Evolutionary conservation across 2,888 invertebrate genomes (phyloP).

Genomic region (Tachystola acroxantha): DNA sequence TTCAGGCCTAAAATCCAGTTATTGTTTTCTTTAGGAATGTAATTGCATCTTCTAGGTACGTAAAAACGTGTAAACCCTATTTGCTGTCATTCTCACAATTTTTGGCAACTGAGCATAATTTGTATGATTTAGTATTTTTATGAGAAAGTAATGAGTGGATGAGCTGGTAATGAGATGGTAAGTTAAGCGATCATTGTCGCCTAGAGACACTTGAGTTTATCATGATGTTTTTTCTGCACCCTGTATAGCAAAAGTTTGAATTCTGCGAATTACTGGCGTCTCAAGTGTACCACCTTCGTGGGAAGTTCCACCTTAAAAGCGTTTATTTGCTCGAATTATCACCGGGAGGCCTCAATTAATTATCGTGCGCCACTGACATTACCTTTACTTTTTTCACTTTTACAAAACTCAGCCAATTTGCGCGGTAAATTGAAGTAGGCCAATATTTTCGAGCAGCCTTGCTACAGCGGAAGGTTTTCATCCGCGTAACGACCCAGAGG

Average conservation of each 20-base stretch:
- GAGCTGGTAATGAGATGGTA: too few relatives aligned
- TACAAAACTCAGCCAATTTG: constrained; percentile 41
- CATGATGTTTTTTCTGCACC: too few relatives aligned
- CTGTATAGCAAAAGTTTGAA: constrained; percentile 9
- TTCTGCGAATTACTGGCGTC: constrained; percentile 40
- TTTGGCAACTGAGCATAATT: too few relatives aligned
- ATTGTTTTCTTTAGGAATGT: too few relatives aligned
- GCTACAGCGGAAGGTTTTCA: constrained; percentile 23
- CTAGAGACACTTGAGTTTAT: too few relatives aligned
- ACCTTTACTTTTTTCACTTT: constrained; percentile 48
- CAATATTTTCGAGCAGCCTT: constrained; percentile 20
- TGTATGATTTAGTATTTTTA: too few relatives aligned
- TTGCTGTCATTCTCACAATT: too few relatives aligned
- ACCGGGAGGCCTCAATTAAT: constrained; percentile 59
- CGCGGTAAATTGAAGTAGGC: constrained; percentile 45
- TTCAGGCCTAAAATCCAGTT: too few relatives aligned
- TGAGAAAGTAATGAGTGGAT: too few relatives aligned
- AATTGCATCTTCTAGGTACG: too few relatives aligned
- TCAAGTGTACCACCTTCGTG: constrained; percentile 30
- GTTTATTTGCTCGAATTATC: constrained; percentile 48
- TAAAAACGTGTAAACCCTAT: too few relatives aligned
- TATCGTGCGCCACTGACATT: constrained; percentile 43
- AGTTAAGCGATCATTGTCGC: too few relatives aligned
- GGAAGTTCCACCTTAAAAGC: constrained; percentile 31
- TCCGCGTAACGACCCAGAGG: constrained; percentile 35